Percentiles rank a stretch among this genome's conserved stretches.
Conservation (phyloP, 2,113 vertebrate genomes). For the Proteles cristata region DNA sequence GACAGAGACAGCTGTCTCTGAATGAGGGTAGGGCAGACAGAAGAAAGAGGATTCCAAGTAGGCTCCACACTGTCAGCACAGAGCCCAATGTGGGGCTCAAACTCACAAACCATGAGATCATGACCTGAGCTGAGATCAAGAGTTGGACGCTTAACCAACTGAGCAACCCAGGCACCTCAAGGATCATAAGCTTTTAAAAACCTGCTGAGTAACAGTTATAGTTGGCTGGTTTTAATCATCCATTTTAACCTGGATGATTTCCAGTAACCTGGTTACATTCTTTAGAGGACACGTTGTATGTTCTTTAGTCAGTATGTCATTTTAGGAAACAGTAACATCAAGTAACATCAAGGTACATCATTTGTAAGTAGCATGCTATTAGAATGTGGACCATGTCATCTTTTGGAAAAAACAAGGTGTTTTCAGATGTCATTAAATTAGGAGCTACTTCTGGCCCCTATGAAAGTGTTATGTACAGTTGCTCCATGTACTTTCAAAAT, state of each 20-base stretch:
- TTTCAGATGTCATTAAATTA: background rate
- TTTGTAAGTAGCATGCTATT: background rate
- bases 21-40: too few species aligned
- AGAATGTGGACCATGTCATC: background rate
- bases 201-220: background rate
- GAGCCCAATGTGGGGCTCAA: too few species aligned
- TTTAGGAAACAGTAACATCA: constrained; percentile 22
- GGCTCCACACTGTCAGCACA: too few species aligned
- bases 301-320: background rate
- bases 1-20: too few species aligned
- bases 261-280: background rate
- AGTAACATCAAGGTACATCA: background rate
- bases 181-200: background rate
- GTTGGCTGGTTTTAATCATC: constrained; percentile 16
- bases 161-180: too few species aligned
- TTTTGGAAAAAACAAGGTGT: background rate
- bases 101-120: too few species aligned
- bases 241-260: too few species aligned
- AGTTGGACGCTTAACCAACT: too few species aligned
- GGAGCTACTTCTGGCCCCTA: background rate
- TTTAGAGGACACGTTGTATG: background rate
- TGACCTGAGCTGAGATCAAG: too few species aligned
- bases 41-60: too few species aligned
- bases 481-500: background rate
- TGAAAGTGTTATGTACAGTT: background rate